Percentiles rank a stretch among this genome's conserved stretches.
Conservation (phyloP, 2,888 invertebrate genomes). For the Lordiphosa fenestrarum region DNA sequence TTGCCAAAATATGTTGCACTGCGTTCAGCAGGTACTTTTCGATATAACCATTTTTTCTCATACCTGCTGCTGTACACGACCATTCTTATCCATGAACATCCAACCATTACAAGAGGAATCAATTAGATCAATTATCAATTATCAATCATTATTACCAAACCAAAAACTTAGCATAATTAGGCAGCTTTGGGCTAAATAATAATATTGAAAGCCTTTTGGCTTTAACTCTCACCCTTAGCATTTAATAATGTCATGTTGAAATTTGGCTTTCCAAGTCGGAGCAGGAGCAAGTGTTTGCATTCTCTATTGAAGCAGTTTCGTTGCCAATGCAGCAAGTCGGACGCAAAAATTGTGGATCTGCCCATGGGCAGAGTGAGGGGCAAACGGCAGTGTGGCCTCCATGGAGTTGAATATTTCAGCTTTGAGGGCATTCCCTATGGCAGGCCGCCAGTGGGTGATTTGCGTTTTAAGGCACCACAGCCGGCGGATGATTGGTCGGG, state of each 20-base stretch:
- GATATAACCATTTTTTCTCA: no score
- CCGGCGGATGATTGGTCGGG: constrained; percentile 45
- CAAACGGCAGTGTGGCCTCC: constrained; percentile 44
- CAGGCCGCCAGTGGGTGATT: constrained; percentile 83
- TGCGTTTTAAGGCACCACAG: constrained; percentile 82
- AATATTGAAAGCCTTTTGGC: no score
- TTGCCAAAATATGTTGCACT: no score
- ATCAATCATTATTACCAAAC: no score
- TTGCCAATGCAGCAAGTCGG: constrained; percentile 2
- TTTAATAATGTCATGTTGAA: constrained; percentile 29
- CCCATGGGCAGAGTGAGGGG: constrained; percentile 65
- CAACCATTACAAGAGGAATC: no score
- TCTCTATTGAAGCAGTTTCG: neutral
- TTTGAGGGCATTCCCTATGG: constrained; percentile 87
- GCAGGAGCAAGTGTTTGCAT: constrained; percentile 16
- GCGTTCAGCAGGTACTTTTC: no score
- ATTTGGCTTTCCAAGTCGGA: constrained; percentile 8
- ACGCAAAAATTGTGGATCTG: constrained; percentile 39
- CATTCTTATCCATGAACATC: no score
- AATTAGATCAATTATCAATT: no score
- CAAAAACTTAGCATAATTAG: no score
- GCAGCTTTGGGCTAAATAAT: no score
- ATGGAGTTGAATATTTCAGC: constrained; percentile 80
- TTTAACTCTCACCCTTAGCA: constrained; percentile 6
- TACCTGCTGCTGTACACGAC: no score